Evolutionary conservation across 2,113 vertebrate genomes (phyloP).

Genomic region (Tonatia bakeri): DNA sequence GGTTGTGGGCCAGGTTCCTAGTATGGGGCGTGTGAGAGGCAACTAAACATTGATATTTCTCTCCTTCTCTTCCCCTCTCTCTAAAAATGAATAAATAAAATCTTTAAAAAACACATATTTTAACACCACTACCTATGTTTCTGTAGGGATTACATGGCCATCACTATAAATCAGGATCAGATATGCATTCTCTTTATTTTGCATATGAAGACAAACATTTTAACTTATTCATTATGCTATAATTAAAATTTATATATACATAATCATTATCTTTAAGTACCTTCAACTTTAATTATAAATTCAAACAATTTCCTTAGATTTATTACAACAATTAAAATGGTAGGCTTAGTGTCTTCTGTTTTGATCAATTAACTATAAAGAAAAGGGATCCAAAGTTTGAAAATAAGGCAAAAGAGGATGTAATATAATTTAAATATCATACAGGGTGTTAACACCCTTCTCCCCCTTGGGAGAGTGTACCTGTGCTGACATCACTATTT

Average conservation of each 20-base stretch:
- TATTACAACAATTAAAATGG: neutral
- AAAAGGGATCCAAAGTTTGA: neutral
- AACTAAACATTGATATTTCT: too few relatives aligned
- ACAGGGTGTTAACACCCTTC: neutral
- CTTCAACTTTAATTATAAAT: neutral
- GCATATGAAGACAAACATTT: neutral
- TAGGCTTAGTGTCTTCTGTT: neutral
- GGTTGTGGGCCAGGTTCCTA: too few relatives aligned
- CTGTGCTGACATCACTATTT: neutral
- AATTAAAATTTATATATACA: neutral
- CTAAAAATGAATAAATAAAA: too few relatives aligned
- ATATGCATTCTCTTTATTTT: neutral
- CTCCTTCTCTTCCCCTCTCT: too few relatives aligned
- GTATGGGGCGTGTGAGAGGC: too few relatives aligned
- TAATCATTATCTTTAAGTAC: neutral
- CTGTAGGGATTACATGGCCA: neutral
- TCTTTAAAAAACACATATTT: neutral
- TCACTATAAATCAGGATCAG: neutral
- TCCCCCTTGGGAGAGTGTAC: neutral
- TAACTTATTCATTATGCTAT: neutral
- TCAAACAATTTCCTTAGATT: neutral
- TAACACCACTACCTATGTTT: neutral
- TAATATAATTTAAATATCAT: neutral
- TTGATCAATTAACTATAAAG: neutral
- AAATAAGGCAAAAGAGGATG: neutral